These are phyloP conservation scores for Platycercus adscitus DNA, from an alignment of 2,113 vertebrate genomes.

Conservation along the genomic window DNA sequence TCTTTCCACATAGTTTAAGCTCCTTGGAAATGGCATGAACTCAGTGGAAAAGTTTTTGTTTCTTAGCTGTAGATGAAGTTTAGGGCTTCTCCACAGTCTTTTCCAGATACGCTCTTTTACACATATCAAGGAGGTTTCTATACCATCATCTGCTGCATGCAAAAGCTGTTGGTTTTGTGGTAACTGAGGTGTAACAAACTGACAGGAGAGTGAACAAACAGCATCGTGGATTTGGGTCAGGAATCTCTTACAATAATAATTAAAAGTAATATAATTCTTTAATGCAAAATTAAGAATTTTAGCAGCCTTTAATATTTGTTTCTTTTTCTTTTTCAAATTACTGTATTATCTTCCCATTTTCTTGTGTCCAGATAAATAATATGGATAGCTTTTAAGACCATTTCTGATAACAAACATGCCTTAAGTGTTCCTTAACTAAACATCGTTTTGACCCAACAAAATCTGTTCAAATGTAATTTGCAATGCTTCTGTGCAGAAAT, in stretches of 20 bases:
- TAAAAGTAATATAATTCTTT: neutral
- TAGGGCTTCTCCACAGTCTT: neutral
- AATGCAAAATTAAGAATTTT: neutral
- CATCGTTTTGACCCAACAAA: neutral
- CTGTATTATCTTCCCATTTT: neutral
- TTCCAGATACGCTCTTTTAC: neutral
- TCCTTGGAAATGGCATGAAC: neutral
- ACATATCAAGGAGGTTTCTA: neutral
- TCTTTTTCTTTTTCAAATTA: neutral
- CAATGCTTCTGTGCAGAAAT: neutral
- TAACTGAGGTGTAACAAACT: neutral
- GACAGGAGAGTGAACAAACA: neutral
- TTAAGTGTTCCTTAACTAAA: neutral
- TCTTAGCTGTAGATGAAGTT: neutral
- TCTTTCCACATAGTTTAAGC: neutral
- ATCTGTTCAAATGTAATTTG: neutral
- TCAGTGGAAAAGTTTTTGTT: neutral
- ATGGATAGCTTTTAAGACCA: neutral
- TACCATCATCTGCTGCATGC: neutral
- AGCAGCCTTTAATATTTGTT: accelerated
- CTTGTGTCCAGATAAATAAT: neutral
- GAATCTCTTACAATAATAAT: neutral
- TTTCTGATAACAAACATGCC: neutral
- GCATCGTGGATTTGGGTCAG: neutral
- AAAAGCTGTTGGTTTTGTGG: neutral